phyloP scores from a whole-genome alignment of 2,797 vertebrate genomes.

The Onychomys leucogaster region DNA sequence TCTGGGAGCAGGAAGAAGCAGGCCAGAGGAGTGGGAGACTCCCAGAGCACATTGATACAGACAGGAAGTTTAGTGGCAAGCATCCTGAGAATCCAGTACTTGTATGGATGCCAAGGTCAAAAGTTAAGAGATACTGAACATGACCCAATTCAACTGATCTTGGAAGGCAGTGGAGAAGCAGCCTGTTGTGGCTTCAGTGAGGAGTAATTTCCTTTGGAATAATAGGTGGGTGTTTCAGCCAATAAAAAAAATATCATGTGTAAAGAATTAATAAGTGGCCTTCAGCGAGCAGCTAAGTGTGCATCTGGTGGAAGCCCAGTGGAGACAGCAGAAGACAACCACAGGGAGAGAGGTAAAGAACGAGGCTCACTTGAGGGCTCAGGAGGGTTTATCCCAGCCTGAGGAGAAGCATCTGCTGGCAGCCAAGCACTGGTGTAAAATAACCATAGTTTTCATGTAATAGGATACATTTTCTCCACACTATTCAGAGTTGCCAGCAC shows the following conservation, averaged over 20 bases:
- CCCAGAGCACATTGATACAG: constrained; percentile 87
- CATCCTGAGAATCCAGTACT: constrained; percentile 87
- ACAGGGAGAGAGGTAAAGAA: constrained; percentile 68
- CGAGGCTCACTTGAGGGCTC: constrained; percentile 64
- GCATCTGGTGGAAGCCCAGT: constrained; percentile 74
- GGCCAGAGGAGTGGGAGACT: constrained; percentile 86
- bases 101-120: constrained; percentile 88
- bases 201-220: constrained; percentile 67
- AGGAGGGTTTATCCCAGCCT: constrained; percentile 82
- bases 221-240: constrained; percentile 49
- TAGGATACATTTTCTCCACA: constrained; percentile 79
- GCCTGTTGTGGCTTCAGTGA: constrained; percentile 50
- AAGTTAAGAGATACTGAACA: constrained; percentile 84
- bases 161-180: constrained; percentile 76
- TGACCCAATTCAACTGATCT: constrained; percentile 76
- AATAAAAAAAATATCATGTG: constrained; percentile 54
- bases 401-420: constrained; percentile 84
- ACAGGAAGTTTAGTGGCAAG: constrained; percentile 88
- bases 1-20: constrained; percentile 88
- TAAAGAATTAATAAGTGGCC: constrained; percentile 59
- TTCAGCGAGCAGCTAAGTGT: constrained; percentile 66
- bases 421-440: constrained; percentile 83
- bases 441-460: constrained; percentile 83
- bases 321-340: constrained; percentile 64
- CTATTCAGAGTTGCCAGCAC: constrained; percentile 63